Evolutionary conservation across 2,113 vertebrate genomes (phyloP), one percentile per base, ranked within the genome.

Genomic region (Nyctibius bracteatus): DNA sequence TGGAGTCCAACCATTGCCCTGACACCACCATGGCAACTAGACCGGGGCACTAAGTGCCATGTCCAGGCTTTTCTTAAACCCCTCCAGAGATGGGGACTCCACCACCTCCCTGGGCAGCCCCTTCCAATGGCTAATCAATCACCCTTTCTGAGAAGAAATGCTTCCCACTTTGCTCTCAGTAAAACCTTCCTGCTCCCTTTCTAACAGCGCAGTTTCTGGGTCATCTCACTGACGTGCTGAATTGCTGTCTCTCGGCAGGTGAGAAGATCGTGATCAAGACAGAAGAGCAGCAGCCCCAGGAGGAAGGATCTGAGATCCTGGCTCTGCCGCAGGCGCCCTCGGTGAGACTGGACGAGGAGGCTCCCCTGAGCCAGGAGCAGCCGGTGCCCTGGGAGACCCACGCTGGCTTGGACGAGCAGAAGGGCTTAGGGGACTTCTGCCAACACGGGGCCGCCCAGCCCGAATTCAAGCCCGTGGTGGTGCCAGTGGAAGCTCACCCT

Each of bases 181-280:
- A 14, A 43, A 57, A 14, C 49, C 19, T 47, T 47, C 35, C 58
- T 14, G 30, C 44, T 73, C 10, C 21, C 10, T 57, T 84, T 19
- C 2, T 7, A 5, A 7, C 1, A 1, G 21, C 2, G 4, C n/a
- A 3, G 1, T 39, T 44, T 35, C n/a, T 33, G 43, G 9, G 18
- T 77, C 8, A 2, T 59, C 30, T 39, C 35, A 1, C 5, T 46
- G 2, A 0, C 0, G 4, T 4, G 24, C 71, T 5, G 51, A 81
- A 2, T 9, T 3, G 28, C 2, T 31, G 8, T 87, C 18, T 89
- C n/a, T 61, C 41, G 2, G 5, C 88, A 97, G 96, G 90, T 17
- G 95, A 94, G 55, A 63, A 49, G 57, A 47, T 97, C 0, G 94
- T 96, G 33, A 92, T 97, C 92, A 97, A 97, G 92, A 96, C 41